Evolutionary conservation across 2,888 invertebrate species (phyloP), one percentile per base, ranked within the genome.

Genomic region (Eupithecia exiguata): DNA sequence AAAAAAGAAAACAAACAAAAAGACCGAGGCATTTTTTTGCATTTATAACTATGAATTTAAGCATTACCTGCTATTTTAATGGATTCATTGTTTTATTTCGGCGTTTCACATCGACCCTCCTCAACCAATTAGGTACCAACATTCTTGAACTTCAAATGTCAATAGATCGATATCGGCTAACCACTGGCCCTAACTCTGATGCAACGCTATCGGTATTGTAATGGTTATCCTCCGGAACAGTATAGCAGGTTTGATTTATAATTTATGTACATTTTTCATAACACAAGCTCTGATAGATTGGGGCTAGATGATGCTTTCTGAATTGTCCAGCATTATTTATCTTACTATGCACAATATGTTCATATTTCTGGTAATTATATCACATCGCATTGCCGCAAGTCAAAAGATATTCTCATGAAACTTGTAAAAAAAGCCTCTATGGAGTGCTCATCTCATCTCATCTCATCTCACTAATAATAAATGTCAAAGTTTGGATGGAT

Each of bases 161-260:
- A 76, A 75, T 75, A 73, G 84, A 86, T 86, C 78, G 69, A 78
- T 83, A 87, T 84, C 84, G 71, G 46, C 82, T 38, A n/a, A 65
- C 38, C 63, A 36, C 35, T 38, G 38, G 36, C 36, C 63, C 63
- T 36, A n/a, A 65, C 63, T 38, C 38, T 65, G 63, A 36, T 12
- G 63, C 36, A 65, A 65, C 38, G 5, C 62, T 65, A 25, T 58
- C 10, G n/a, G 49, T 10, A 7, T n/a, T 49, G n/a, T 49, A n/a
- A 49, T 49, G n/a, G n/a, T n/a, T 49, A 49, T 10, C 10, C n/a
- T 49, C 7, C n/a, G 3, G n/a, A 49, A 49, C 49, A n/a, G 12
- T 9, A 0, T 5, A 5, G 18, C 46, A 49, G 49, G 49, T 49
- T n/a, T n/a, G 9, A 49, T 46, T 18, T 7, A 46, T 6, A 46